Conservation (phyloP, 2,113 vertebrate genomes). For the Gymnobelideus leadbeateri region DNA sequence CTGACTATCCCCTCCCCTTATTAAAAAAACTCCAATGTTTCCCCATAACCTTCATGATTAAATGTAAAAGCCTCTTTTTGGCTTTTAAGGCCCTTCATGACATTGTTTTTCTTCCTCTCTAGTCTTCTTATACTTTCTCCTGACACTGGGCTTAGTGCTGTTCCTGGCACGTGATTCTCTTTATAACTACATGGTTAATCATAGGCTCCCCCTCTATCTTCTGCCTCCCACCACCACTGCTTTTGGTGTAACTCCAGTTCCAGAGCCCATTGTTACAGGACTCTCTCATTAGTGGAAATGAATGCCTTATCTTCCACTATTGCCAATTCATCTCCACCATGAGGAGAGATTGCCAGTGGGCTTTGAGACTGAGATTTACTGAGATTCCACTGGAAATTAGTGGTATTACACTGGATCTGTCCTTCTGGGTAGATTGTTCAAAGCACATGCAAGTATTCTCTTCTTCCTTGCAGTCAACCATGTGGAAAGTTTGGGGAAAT, state of each 20-base stretch:
- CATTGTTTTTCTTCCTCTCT: not conserved
- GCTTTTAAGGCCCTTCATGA: not conserved
- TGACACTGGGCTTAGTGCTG: not conserved
- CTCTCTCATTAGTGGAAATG: not conserved
- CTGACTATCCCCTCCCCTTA: not conserved
- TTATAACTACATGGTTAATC: not conserved
- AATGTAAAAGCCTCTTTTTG: no score
- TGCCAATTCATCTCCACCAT: no score
- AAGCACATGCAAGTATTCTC: not conserved
- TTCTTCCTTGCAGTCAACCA: no score
- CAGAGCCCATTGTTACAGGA: not conserved
- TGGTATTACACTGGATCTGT: not conserved
- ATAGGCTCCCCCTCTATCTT: rapidly evolving
- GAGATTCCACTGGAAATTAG: no score
- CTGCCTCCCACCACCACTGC: no score
- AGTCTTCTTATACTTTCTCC: not conserved
- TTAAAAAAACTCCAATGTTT: not conserved
- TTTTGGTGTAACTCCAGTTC: not conserved
- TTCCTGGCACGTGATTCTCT: no score
- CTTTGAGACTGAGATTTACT: not conserved
- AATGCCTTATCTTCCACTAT: not conserved
- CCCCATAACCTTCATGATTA: not conserved
- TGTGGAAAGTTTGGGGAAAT: not conserved
- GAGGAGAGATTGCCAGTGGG: not conserved
- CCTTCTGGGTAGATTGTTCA: not conserved